These are phyloP conservation scores for Apostichopus leukothele DNA, from an alignment of 53 echinoderm and acorn worm species.

Conservation along the genomic window DNA sequence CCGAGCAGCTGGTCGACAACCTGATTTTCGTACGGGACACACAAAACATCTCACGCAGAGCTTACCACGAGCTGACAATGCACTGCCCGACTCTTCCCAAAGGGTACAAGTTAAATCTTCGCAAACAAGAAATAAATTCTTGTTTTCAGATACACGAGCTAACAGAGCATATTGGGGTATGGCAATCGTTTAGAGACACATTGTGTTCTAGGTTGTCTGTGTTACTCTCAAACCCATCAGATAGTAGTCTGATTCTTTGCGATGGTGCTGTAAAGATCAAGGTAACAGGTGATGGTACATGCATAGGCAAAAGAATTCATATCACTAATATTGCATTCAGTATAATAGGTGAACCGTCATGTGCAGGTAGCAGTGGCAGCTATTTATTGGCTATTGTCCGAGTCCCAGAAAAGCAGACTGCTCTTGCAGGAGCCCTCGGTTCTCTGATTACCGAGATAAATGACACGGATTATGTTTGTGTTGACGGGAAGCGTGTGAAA, in stretches of 20 bases:
- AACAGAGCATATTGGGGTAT: background rate
- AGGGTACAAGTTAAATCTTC: background rate
- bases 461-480: background rate
- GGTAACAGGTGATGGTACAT: background rate
- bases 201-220: background rate
- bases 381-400: conserved; percentile 40
- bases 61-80: conserved; percentile 23
- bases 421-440: conserved; percentile 10
- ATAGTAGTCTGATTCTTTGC: background rate
- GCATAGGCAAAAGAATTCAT: conserved; percentile 6
- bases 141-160: background rate
- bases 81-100: conserved; percentile 26
- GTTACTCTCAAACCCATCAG: background rate
- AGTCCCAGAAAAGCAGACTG: conserved; percentile 26
- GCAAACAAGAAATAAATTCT: conserved; percentile 22
- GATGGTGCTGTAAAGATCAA: background rate
- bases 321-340: background rate
- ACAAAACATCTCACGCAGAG: background rate
- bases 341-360: conserved; percentile 23
- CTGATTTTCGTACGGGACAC: conserved; percentile 14
- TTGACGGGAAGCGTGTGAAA: background rate
- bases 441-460: conserved; percentile 15
- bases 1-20: conserved; percentile 14
- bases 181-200: background rate
- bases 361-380: background rate